Percentiles rank a stretch among this genome's conserved stretches.
Conservation (phyloP, 2,888 invertebrate genomes). For the Geotrupes spiniger region DNA sequence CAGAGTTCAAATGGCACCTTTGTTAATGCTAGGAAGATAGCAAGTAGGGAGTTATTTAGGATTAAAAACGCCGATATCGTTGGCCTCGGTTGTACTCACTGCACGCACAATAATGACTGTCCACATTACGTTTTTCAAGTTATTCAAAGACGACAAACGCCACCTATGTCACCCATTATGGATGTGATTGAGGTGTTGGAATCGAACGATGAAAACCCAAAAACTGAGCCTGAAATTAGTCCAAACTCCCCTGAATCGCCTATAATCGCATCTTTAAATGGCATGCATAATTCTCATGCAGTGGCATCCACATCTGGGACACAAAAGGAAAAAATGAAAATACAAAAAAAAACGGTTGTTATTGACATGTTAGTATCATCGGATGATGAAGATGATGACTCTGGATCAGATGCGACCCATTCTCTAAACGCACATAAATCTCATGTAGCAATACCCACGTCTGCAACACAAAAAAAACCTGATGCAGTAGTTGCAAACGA, state of each 20-base stretch:
- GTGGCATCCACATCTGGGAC: too few species aligned
- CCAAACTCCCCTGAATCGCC: too few species aligned
- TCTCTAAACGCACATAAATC: too few species aligned
- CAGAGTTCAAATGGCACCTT: conserved; percentile 62
- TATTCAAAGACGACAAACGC: neutral
- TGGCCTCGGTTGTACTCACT: conserved; percentile 52
- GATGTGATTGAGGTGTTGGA: conserved; percentile 9
- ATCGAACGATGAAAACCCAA: neutral
- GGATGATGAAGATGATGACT: too few species aligned
- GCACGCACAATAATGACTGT: neutral
- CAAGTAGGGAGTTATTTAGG: conserved; percentile 42
- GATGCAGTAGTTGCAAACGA: too few species aligned
- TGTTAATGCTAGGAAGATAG: conserved; percentile 52
- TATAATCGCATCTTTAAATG: too few species aligned
- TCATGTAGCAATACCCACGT: too few species aligned
- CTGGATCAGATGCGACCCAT: too few species aligned
- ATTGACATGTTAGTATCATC: too few species aligned
- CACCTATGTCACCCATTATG: neutral
- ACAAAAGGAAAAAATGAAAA: neutral
- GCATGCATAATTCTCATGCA: too few species aligned
- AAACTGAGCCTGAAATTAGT: neutral
- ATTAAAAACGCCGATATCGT: conserved; percentile 53
- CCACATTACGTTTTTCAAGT: conserved; percentile 10
- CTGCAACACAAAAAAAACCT: too few species aligned
- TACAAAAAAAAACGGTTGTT: too few species aligned